Evolutionary conservation across 2,888 invertebrate species (phyloP), one percentile per base, ranked within the genome.

Genomic region (Drosophila neoperkinsi): DNA sequence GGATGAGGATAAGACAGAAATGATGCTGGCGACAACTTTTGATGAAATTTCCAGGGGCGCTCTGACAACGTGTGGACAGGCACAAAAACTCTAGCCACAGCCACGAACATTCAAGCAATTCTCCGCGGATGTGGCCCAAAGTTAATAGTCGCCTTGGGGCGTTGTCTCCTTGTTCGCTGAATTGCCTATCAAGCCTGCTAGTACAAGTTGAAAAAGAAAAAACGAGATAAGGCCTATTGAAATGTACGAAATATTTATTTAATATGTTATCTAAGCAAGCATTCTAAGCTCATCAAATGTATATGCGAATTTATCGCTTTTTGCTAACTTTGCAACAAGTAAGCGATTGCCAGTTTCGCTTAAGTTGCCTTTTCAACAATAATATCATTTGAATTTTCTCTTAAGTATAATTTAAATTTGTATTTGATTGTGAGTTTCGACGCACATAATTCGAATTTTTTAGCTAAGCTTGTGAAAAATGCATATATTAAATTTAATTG

Each of bases 91-190:
- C 46, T 46, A 16, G 28, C 61, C 52, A 63, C 59, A 70, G 52
- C 63, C 53, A 65, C 46, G n/a, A 55, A 60, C 59, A 51, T 43
- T 25, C 4, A 7, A 2, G 16, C 56, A 61, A 82, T 73, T 71
- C 80, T 71, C 80, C 49, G 63, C 68, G 86, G 73, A 74, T 80
- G 81, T 68, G 60, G 58, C 62, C 71, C 66, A 81, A 64, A 70
- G 57, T 77, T 73, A 75, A 79, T 70, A 68, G 63, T 51, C 56
- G 73, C 72, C 82, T 68, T 56, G 38, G 34, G 71, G 52, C 63
- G 41, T 60, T 56, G 62, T 58, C 41, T 16, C 36, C n/a, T 53
- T 31, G 34, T 56, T 53, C 59, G 68, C 62, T 31, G 36, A 63
- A 67, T 59, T 74, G 59, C 58, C 63, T 55, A 41, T 63, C 59